phyloP scores from a whole-genome alignment of 2,113 vertebrate genomes.

The Melanotaenia duboulayi region DNA sequence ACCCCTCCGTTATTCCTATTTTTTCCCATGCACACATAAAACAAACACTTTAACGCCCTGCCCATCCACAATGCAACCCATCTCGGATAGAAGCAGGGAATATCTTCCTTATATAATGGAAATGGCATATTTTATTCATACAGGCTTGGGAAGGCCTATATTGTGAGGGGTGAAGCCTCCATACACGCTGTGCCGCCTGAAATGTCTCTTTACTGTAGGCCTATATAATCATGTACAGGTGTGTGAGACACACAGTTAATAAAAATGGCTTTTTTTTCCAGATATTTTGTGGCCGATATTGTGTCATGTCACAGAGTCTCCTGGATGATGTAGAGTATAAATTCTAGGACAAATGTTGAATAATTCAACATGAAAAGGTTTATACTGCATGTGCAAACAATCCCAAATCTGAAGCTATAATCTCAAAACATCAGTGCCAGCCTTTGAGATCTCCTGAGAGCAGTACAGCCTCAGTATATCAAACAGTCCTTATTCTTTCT shows the following conservation, averaged over 20 bases:
- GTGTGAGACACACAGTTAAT: not conserved
- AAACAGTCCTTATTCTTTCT: constrained; percentile 21
- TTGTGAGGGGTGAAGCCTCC: constrained; percentile 17
- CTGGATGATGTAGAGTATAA: not conserved
- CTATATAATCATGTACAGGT: not conserved
- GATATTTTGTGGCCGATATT: not conserved
- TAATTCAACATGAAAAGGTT: constrained; percentile 28
- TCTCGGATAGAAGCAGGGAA: constrained; percentile 14
- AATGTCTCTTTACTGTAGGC: not conserved
- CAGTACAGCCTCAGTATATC: constrained; percentile 12
- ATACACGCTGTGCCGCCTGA: constrained; percentile 37
- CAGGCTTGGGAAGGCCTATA: constrained; percentile 32
- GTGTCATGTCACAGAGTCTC: not conserved
- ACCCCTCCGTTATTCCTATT: not conserved
- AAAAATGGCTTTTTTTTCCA: not conserved
- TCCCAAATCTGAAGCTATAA: constrained; percentile 14
- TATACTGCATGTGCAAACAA: not conserved
- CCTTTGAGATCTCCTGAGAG: constrained; percentile 33
- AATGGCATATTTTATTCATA: constrained; percentile 73
- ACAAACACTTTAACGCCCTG: constrained; percentile 2
- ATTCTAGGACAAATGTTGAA: constrained; percentile 22
- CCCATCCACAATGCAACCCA: constrained; percentile 22
- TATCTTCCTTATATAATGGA: constrained; percentile 63
- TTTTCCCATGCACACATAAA: not conserved
- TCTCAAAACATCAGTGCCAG: not conserved